These are phyloP conservation scores for Paralvinella palmiformis DNA, from an alignment of 1,140 invertebrate species.

Conservation along the genomic window DNA sequence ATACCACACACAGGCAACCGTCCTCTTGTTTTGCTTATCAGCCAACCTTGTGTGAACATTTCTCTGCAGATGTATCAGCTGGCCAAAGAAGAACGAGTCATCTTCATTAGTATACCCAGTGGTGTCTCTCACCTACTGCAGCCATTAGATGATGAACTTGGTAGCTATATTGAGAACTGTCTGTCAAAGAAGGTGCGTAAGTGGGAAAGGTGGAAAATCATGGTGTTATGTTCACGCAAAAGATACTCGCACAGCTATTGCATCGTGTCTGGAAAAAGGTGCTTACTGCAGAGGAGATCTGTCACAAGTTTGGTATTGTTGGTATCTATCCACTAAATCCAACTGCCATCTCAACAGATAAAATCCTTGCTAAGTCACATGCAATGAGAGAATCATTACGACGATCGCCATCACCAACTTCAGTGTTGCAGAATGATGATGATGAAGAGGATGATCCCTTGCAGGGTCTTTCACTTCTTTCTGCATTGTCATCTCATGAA, in stretches of 20 bases:
- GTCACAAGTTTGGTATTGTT: not conserved
- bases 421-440: not conserved
- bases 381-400: not conserved
- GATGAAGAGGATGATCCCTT: not conserved
- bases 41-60: not conserved
- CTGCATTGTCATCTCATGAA: slow-evolving; percentile 10
- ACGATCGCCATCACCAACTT: not conserved
- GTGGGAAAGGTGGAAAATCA: slow-evolving; percentile 6
- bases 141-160: slow-evolving; percentile 4
- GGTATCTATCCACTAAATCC: slow-evolving; percentile 9
- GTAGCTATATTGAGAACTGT: not conserved
- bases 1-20: not conserved
- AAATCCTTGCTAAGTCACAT: not conserved
- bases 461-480: slow-evolving; percentile 5
- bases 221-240: not conserved
- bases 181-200: not conserved
- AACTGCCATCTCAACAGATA: not conserved
- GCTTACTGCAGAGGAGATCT: not conserved
- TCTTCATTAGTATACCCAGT: not conserved
- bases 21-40: slow-evolving; percentile 3
- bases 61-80: slow-evolving; percentile 3
- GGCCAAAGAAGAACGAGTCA: slow-evolving; percentile 8
- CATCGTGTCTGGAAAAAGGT: not conserved
- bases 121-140: not conserved
- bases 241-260: slow-evolving; percentile 5